Base-by-base conservation (phyloP, 2,797 vertebrate genomes). In the Enoplosus armatus region DNA sequence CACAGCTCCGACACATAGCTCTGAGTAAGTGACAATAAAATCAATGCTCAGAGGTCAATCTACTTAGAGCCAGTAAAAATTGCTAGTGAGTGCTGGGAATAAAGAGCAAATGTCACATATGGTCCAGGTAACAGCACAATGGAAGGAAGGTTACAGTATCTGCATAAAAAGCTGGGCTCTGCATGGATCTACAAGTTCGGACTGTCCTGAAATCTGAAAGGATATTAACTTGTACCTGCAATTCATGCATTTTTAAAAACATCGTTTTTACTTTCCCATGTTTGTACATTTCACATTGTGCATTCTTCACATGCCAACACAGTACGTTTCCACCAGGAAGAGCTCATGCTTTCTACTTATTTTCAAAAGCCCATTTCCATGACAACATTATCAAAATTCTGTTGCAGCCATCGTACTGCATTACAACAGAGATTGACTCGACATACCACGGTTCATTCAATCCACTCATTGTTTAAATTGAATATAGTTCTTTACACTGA, bases 351-450 rank as follows among this genome's bases (percentile, higher is more conserved):
- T 51, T 79, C 29, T 39, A 24, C 55, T 69, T 75, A 50, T 87
- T 86, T 84, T 75, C 65, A 80, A 64, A 55, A 54, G 15, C 37
- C 55, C 18, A 37, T 90, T 90, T 83, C 87, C 78, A 87, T 88
- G 83, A 83, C 86, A 88, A 85, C 76, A 31, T 75, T 31, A 82
- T 87, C 48, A 80, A 74, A 88, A 79, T 78, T 76, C 58, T 75
- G 63, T 72, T 66, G 47, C 84, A 76, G 72, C 58, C 47, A 67
- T 88, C 29, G 2, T 60, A 59, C 64, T 63, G 55, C 70, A 61
- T 75, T 62, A 67, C 47, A 72, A 43, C 71, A 65, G 59, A 72
- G 24, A 68, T 55, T 79, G 70, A 62, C 55, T 68, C 47, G 61
- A 54, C 53, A 77, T 12, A 64, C 35, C 26, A 51, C 24, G 58